A percentile compares a stretch with the other conserved stretches of the same genome.
Conservation (phyloP, 2,113 vertebrate genomes). For the Elgaria multicarinata region DNA sequence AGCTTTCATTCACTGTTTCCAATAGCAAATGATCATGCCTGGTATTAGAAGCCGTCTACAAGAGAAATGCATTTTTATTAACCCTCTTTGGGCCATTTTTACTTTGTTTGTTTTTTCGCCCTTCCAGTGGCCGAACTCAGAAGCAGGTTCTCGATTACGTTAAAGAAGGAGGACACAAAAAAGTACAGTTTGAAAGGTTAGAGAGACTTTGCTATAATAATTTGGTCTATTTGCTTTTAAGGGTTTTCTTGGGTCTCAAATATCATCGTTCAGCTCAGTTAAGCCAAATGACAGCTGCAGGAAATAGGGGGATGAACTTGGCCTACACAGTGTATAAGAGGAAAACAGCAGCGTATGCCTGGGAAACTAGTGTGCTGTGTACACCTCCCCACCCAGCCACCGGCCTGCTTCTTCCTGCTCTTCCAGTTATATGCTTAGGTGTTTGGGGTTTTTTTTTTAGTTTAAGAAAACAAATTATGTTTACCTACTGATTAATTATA, state of each 20-base stretch:
- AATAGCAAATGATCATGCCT: neutral
- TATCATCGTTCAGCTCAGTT: neutral
- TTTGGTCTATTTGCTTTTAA: neutral
- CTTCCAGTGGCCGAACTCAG: slow-evolving; percentile 92
- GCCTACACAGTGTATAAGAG: neutral
- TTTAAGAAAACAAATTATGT: neutral
- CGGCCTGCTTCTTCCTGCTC: neutral
- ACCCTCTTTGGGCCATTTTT: neutral
- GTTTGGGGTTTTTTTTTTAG: neutral
- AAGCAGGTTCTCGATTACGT: slow-evolving; percentile 98
- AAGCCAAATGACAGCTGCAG: neutral
- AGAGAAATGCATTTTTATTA: neutral
- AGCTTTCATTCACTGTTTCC: too few relatives aligned
- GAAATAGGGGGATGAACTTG: neutral
- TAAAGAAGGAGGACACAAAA: slow-evolving; percentile 95
- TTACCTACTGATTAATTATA: neutral
- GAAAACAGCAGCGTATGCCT: neutral
- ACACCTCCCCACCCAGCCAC: neutral
- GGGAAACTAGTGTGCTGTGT: neutral
- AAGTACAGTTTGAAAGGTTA: slow-evolving; percentile 97
- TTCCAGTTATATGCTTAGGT: neutral
- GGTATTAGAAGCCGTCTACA: neutral
- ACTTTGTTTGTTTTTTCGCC: slow-evolving; percentile 3
- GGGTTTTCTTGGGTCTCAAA: neutral
- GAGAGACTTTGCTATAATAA: slow-evolving; percentile 17